phyloP scores from a whole-genome alignment of 2,888 invertebrate genomes.

The Drosophila percnosoma region DNA sequence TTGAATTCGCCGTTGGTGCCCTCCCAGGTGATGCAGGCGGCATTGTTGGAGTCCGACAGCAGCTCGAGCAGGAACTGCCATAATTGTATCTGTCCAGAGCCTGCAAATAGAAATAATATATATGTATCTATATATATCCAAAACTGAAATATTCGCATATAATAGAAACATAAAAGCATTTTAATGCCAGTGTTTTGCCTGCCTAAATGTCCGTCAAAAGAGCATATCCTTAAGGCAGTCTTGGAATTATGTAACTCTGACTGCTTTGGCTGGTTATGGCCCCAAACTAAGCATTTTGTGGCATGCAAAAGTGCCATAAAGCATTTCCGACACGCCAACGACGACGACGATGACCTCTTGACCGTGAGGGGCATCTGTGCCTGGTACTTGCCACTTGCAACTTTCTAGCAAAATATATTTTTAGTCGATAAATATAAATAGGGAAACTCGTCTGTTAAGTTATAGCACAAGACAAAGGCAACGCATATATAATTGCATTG shows the following conservation, averaged over 20 bases:
- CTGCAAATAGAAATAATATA: constrained; percentile 84
- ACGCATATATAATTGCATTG: constrained; percentile 51
- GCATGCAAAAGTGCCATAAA: constrained; percentile 84
- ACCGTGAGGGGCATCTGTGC: constrained; percentile 13
- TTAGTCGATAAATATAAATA: constrained; percentile 41
- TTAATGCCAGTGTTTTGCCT: constrained; percentile 66
- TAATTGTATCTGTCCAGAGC: constrained; percentile 98
- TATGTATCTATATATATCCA: constrained; percentile 11
- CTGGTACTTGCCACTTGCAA: background rate
- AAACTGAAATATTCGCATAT: background rate
- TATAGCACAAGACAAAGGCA: constrained; percentile 34
- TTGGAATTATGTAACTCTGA: constrained; percentile 62
- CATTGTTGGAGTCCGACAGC: constrained; percentile 97
- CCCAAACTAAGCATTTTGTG: constrained; percentile 75
- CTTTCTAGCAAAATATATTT: constrained; percentile 14
- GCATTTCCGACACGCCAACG: constrained; percentile 68
- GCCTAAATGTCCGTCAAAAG: constrained; percentile 78
- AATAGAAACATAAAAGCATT: constrained; percentile 54
- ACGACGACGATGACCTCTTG: constrained; percentile 3
- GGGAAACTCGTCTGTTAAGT: constrained; percentile 20
- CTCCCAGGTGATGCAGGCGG: constrained; percentile 99
- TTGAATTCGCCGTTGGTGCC: constrained; percentile 99
- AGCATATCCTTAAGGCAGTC: constrained; percentile 72
- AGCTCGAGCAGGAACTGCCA: constrained; percentile 99
- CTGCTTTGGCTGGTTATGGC: constrained; percentile 44